phyloP scores from a whole-genome alignment of 2,113 vertebrate species.

The Aegypius monachus region DNA sequence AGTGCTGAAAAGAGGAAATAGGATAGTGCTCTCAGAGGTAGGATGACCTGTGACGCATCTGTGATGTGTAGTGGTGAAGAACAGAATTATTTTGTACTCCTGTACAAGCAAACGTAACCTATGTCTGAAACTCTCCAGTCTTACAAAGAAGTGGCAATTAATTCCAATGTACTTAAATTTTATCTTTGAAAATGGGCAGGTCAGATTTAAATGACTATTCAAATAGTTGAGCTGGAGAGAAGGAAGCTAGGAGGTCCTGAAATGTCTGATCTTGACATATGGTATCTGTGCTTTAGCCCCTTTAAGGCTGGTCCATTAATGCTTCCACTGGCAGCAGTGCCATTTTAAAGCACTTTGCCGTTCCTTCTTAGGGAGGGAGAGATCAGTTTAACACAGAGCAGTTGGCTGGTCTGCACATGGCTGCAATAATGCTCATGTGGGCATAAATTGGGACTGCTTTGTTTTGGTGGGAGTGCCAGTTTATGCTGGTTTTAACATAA shows the following conservation, averaged over 20 bases:
- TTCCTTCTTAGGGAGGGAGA: neutral
- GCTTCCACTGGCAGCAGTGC: neutral
- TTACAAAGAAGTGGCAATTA: neutral
- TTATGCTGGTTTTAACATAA: neutral
- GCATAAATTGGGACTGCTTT: neutral
- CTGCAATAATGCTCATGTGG: neutral
- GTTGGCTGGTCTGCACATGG: neutral
- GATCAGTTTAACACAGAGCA: neutral
- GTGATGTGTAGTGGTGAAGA: neutral
- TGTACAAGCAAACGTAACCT: neutral
- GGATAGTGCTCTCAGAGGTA: neutral
- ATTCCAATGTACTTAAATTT: neutral
- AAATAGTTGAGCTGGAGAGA: neutral
- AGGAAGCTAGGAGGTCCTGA: neutral
- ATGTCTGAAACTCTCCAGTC: neutral
- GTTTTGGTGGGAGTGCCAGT: neutral
- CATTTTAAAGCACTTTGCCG: neutral
- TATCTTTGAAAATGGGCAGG: neutral
- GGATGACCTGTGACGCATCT: neutral
- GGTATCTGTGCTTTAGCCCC: neutral
- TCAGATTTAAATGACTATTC: neutral
- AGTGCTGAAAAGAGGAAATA: constrained; percentile 4
- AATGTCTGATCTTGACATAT: neutral
- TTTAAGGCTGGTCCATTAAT: neutral
- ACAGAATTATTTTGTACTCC: neutral